phyloP scores from a whole-genome alignment of 2,797 vertebrate genomes.

The Aeoliscus strigatus region DNA sequence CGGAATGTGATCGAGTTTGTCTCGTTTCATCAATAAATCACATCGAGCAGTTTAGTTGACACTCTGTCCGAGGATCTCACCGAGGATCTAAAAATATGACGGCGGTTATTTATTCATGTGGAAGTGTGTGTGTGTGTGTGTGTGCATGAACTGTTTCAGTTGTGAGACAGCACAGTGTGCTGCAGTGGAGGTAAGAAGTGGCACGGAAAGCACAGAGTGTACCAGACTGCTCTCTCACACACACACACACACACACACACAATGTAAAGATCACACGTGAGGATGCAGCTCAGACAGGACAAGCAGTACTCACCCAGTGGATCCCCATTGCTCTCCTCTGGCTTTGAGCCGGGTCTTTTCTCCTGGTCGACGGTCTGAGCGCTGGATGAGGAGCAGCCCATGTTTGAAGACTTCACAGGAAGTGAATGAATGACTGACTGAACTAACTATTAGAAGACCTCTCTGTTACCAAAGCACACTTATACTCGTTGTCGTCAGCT shows the following conservation, averaged over 20 bases:
- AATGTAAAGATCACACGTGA: neutral
- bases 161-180: slow-evolving; percentile 2
- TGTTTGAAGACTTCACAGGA: slow-evolving; percentile 30
- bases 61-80: neutral
- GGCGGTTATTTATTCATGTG: neutral
- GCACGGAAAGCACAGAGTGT: slow-evolving; percentile 66
- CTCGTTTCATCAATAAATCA: slow-evolving; percentile 4
- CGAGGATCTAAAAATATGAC: neutral
- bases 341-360: slow-evolving; percentile 74
- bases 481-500: slow-evolving; percentile 20
- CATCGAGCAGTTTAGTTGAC: neutral
- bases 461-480: slow-evolving; percentile 20
- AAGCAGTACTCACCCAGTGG: slow-evolving; percentile 58
- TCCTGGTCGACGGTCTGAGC: slow-evolving; percentile 73
- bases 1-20: neutral
- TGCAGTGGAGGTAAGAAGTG: slow-evolving; percentile 16
- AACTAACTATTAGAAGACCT: slow-evolving; percentile 5
- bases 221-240: slow-evolving; percentile 22
- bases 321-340: slow-evolving; percentile 68
- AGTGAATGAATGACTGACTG: slow-evolving; percentile 3
- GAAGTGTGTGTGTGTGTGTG: too few relatives aligned
- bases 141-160: slow-evolving; percentile 8
- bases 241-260: slow-evolving; percentile 21
- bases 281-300: neutral
- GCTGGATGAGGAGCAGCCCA: slow-evolving; percentile 79